Percentiles rank a stretch among this genome's conserved stretches.
These are phyloP conservation scores for Masticophis lateralis DNA, from an alignment of 2,797 vertebrate species.

Conservation along the genomic window DNA sequence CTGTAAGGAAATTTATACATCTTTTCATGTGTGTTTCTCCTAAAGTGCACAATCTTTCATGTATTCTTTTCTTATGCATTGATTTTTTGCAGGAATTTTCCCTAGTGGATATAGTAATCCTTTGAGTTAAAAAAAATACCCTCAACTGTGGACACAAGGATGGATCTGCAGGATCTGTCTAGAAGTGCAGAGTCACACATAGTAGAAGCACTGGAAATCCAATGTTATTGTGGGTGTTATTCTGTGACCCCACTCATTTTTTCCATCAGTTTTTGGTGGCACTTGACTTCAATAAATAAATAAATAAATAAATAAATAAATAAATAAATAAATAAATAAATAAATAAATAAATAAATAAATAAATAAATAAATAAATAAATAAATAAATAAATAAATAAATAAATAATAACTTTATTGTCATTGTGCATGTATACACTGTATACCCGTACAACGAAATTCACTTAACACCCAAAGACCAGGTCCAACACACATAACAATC, in stretches of 20 bases:
- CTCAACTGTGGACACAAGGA: background rate
- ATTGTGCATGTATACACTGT: too few relatives aligned
- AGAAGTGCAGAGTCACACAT: background rate
- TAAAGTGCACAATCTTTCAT: background rate
- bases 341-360: background rate
- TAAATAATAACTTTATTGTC: too few relatives aligned
- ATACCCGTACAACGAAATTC: too few relatives aligned
- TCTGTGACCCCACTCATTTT: background rate
- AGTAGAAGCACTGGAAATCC: background rate
- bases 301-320: too few relatives aligned
- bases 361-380: background rate
- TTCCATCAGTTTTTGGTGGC: background rate
- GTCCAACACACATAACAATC: too few relatives aligned
- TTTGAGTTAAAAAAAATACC: background rate
- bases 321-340: too few relatives aligned
- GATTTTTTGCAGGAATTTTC: background rate
- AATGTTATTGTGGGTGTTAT: background rate
- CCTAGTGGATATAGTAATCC: background rate
- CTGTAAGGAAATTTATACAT: background rate
- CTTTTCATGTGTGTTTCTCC: background rate
- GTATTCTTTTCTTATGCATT: background rate
- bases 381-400: too few relatives aligned
- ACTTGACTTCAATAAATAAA: background rate
- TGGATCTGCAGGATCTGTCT: background rate
- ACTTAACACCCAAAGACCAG: too few relatives aligned